phyloP scores from a whole-genome alignment of 2,797 vertebrate genomes.

The Typhlichthys eigenmanni region DNA sequence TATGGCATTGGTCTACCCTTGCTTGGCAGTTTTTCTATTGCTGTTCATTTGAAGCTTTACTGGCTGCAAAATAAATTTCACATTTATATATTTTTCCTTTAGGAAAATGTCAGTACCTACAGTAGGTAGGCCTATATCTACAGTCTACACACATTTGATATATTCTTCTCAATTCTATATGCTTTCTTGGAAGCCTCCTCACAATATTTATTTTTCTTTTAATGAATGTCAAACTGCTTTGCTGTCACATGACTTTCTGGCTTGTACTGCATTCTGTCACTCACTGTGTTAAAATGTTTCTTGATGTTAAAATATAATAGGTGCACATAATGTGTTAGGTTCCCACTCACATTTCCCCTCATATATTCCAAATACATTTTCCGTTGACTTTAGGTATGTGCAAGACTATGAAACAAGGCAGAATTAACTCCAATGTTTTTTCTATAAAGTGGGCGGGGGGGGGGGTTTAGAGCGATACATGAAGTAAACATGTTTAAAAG shows the following conservation, averaged over 20 bases:
- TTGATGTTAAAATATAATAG: constrained; percentile 22
- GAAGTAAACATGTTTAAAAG: too few species aligned
- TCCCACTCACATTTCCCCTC: neutral
- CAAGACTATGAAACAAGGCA: too few species aligned
- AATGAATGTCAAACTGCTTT: constrained; percentile 81
- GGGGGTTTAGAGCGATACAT: too few species aligned
- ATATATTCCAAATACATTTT: constrained; percentile 31
- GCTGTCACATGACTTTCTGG: constrained; percentile 65
- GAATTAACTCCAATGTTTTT: too few species aligned
- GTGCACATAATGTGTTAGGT: constrained; percentile 5
- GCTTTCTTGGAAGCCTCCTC: neutral
- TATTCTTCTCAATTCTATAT: too few species aligned
- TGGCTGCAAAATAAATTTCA: constrained; percentile 56
- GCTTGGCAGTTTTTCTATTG: constrained; percentile 44
- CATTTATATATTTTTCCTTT: too few species aligned
- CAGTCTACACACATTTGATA: too few species aligned
- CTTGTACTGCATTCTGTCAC: constrained; percentile 53
- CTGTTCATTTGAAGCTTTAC: constrained; percentile 57
- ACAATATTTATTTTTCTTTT: constrained; percentile 41
- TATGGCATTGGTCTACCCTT: constrained; percentile 23
- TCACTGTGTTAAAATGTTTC: constrained; percentile 43
- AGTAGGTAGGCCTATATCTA: too few species aligned
- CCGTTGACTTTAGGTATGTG: too few species aligned
- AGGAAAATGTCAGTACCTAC: too few species aligned
- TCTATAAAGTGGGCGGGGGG: too few species aligned